Evolutionary conservation across 2,888 invertebrate genomes (phyloP), one percentile per base, ranked within the genome.

Genomic region (Rhodophaea formosa): DNA sequence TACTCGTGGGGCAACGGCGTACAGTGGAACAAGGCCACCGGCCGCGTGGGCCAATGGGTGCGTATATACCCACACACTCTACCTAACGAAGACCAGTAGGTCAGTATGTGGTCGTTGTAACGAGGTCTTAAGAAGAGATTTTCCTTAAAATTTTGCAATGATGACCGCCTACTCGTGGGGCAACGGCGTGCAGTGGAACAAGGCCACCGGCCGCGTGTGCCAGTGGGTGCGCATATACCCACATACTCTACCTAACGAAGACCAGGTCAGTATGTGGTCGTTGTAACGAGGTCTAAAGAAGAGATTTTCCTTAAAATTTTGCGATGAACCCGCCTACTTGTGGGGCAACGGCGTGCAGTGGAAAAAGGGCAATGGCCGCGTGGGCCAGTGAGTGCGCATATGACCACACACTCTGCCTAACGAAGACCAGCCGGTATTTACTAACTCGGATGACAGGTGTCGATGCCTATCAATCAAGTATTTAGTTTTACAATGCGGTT

Each of bases 191-290:
- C 92, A 95, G 65, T 96, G 95, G 95, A 92, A 91, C 66, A 85
- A 90, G 43, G 93, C 95, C 0, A 92, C 92, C 7, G 86, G 92
- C 0, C 86, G 90, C 14, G 94, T 95, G 61, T 97, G 97, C 0
- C 94, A 95, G 44, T 97, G 96, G 95, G 93, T 95, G 46, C 87
- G 96, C 63, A 93, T 96, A 59, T 96, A 95, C 83, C 97, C 97
- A 0, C 89, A 90, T 59, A 73, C 77, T 0, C 63, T 87, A 56
- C 82, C 88, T 0, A 71, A 72, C 10, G n/a, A n/a, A n/a, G n/a
- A n/a, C n/a, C n/a, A n/a, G n/a, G n/a, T n/a, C n/a, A n/a, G n/a
- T n/a, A n/a, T n/a, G n/a, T n/a, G n/a, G n/a, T n/a, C n/a, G n/a
- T n/a, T n/a, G n/a, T n/a, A n/a, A n/a, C n/a, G n/a, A n/a, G n/a